Conservation (phyloP, 2,113 vertebrate genomes). For the Mustela nigripes region DNA sequence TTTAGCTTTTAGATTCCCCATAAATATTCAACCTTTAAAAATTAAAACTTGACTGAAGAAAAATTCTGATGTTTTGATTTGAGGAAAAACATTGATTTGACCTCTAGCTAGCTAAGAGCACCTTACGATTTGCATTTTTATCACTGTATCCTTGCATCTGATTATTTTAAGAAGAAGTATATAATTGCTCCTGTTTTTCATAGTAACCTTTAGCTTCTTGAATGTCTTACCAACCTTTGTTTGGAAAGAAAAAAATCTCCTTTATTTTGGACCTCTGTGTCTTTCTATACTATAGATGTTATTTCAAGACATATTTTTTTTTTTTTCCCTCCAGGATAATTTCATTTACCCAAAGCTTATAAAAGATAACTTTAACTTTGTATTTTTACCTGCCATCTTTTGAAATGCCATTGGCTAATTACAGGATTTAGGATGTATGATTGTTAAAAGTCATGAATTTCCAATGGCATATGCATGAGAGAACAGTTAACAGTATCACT, state of each 20-base stretch:
- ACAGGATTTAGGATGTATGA: background rate
- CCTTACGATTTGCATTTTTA: constrained; percentile 60
- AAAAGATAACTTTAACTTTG: constrained; percentile 2
- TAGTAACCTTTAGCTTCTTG: background rate
- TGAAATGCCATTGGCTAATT: background rate
- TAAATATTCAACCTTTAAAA: constrained; percentile 80
- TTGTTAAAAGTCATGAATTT: background rate
- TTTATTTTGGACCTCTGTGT: background rate
- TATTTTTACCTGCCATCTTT: background rate
- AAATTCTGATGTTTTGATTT: constrained; percentile 68
- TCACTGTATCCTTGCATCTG: constrained; percentile 20
- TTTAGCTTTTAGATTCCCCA: constrained; percentile 55
- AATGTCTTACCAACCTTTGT: background rate
- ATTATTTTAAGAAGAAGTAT: constrained; percentile 63
- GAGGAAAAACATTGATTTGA: constrained; percentile 59
- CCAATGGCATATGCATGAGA: background rate
- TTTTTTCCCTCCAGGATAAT: background rate
- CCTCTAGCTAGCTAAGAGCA: constrained; percentile 46
- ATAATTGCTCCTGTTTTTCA: constrained; percentile 24
- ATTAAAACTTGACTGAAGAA: constrained; percentile 69
- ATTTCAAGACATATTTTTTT: background rate
- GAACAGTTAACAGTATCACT: background rate
- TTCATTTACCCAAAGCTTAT: background rate
- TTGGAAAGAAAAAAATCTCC: background rate
- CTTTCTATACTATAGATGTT: background rate